Evolutionary conservation across 2,797 vertebrate genomes (phyloP).

Genomic region (Coregonus sp.): DNA sequence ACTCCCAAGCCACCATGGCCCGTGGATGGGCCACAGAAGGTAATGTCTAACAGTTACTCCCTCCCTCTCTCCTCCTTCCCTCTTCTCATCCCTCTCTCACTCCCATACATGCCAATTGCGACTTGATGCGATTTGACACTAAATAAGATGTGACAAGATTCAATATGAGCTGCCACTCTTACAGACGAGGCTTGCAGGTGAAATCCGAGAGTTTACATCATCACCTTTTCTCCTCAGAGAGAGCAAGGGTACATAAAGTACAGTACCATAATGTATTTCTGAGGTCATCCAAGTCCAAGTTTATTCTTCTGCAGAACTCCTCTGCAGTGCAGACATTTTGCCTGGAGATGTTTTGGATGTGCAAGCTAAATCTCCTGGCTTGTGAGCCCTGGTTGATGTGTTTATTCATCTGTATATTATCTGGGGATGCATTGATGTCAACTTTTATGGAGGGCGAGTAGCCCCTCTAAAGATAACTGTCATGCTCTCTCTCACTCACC

Average conservation of each 20-base stretch:
- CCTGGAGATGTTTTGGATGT: no score
- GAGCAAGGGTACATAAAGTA: background rate
- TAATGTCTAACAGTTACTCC: background rate
- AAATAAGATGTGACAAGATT: slow-evolving; percentile 11
- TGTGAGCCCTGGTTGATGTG: no score
- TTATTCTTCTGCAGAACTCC: background rate
- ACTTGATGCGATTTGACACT: background rate
- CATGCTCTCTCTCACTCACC: background rate
- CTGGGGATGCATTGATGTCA: no score
- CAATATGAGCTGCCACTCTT: background rate
- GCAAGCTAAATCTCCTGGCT: no score
- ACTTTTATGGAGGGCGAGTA: no score
- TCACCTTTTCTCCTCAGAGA: background rate
- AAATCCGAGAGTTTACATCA: slow-evolving; percentile 15
- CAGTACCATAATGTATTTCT: background rate
- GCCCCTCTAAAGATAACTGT: background rate
- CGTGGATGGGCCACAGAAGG: no score
- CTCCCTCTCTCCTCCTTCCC: background rate
- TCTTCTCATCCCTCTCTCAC: no score
- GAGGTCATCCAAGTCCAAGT: background rate
- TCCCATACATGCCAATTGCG: background rate
- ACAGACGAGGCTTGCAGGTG: slow-evolving; percentile 10
- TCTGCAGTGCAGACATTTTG: background rate
- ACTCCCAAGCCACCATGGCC: background rate
- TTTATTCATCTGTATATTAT: no score